These are phyloP conservation scores for Cotesia chilonis DNA, from an alignment of 1,140 invertebrate genomes.

Conservation along the genomic window DNA sequence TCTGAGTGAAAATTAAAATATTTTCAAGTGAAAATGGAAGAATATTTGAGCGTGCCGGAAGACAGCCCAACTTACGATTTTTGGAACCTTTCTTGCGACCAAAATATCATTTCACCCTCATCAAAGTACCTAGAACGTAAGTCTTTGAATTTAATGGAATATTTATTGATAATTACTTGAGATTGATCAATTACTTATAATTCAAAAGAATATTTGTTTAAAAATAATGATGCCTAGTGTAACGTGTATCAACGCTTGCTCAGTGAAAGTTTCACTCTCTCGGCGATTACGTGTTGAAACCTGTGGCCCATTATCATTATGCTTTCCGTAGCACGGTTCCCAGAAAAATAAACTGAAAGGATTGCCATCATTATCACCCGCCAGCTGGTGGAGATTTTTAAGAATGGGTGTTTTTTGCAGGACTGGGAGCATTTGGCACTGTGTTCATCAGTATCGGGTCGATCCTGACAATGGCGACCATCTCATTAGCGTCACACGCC, in stretches of 20 bases:
- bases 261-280: conserved; percentile 28
- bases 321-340: not conserved
- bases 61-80: conserved; percentile 20
- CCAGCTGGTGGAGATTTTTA: not conserved
- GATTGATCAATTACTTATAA: too few species aligned
- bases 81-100: conserved; percentile 50
- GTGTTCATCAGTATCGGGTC: conserved; percentile 47
- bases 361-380: not conserved
- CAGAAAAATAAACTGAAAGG: not conserved
- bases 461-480: conserved; percentile 46
- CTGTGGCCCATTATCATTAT: not conserved
- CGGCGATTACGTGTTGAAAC: conserved; percentile 19
- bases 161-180: too few species aligned
- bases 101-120: conserved; percentile 49
- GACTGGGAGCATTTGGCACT: conserved; percentile 49
- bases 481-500: conserved; percentile 53
- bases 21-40: conserved; percentile 3
- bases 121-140: conserved; percentile 57
- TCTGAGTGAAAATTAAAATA: too few species aligned
- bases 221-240: not conserved
- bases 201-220: not conserved
- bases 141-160: conserved; percentile 35
- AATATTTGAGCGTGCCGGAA: conserved; percentile 7
- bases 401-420: conserved; percentile 41
- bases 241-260: conserved; percentile 2